Base-by-base conservation (phyloP, 2,888 invertebrate genomes). In the Sycophila texana region DNA sequence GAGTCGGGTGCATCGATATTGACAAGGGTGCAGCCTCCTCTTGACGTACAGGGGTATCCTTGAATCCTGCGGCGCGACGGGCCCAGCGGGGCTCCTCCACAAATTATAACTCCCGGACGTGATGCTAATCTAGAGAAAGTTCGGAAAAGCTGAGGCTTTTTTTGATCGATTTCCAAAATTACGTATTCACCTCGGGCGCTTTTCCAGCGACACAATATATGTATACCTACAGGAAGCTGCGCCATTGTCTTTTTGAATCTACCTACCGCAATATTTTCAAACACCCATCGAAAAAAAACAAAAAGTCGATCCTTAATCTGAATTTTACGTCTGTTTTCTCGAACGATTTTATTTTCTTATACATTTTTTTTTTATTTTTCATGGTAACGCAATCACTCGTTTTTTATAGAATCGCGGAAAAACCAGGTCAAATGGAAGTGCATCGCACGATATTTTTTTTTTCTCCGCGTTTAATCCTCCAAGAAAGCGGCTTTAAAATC, bases 81-180 rank as follows among this genome's bases (percentile, higher is more conserved):
- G 77, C 87, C 73, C 90, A 89, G 89, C 88, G 83, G 89, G 89
- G 87, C 88, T 85, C 85, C 82, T 81, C 85, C 87, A 89, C 89
- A 89, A 89, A 90, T 89, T 89, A 88, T 87, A 89, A 87, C 89
- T 86, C 85, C 86, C 84, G 86, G 87, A 88, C 88, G 85, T 85
- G 89, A 90, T 90, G 89, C 87, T 89, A 89, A 90, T 90, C 89
- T 89, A 85, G 88, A 87, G 89, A 89, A 90, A 90, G 89, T 89
- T 89, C 85, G 88, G 89, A 88, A 90, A 90, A 88, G 73, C 71
- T 20, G 55, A 51, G 70, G 58, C 49, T 72, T 58, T 60, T 26
- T 77, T 77, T 63, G 81, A 81, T 81, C 66, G 77, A 78, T 81
- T 81, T 78, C 58, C 5, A 57, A 39, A 73, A 47, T 74, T 80